Conservation (phyloP, 2,797 vertebrate genomes). For the Silurus aristotelis region DNA sequence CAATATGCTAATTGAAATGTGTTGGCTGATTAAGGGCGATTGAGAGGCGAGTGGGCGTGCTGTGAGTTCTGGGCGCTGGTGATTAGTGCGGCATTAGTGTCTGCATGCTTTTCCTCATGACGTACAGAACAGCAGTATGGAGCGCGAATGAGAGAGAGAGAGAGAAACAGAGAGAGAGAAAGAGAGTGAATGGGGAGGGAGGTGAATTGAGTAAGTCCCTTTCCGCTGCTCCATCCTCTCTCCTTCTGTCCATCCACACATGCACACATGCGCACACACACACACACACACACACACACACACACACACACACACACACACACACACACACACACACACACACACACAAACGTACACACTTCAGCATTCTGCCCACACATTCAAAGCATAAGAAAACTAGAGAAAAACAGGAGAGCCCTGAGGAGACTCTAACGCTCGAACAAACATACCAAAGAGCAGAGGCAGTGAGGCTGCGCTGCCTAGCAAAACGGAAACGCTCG, state of each 20-base stretch:
- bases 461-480: slow-evolving; percentile 45
- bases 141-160: not conserved
- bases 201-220: slow-evolving; percentile 49
- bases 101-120: slow-evolving; percentile 66
- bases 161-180: not conserved
- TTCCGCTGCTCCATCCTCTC: slow-evolving; percentile 38
- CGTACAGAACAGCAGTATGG: slow-evolving; percentile 48
- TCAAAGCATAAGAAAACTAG: slow-evolving; percentile 44
- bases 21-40: slow-evolving; percentile 65
- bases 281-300: slow-evolving; percentile 11
- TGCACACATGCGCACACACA: not conserved
- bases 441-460: slow-evolving; percentile 49
- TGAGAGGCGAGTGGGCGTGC: slow-evolving; percentile 62
- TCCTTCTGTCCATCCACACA: slow-evolving; percentile 40
- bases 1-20: slow-evolving; percentile 66
- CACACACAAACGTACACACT: slow-evolving; percentile 12
- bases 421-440: slow-evolving; percentile 47
- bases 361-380: slow-evolving; percentile 46
- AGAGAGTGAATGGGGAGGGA: slow-evolving; percentile 10
- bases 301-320: slow-evolving; percentile 6
- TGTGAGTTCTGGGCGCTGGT: slow-evolving; percentile 72
- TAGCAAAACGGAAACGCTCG: slow-evolving; percentile 55
- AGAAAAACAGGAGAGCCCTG: slow-evolving; percentile 49
- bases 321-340: slow-evolving; percentile 21
- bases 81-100: slow-evolving; percentile 74